A percentile compares a stretch with the other conserved stretches of the same genome.
phyloP scores from a whole-genome alignment of 2,113 vertebrate genomes.

The Colius striatus region DNA sequence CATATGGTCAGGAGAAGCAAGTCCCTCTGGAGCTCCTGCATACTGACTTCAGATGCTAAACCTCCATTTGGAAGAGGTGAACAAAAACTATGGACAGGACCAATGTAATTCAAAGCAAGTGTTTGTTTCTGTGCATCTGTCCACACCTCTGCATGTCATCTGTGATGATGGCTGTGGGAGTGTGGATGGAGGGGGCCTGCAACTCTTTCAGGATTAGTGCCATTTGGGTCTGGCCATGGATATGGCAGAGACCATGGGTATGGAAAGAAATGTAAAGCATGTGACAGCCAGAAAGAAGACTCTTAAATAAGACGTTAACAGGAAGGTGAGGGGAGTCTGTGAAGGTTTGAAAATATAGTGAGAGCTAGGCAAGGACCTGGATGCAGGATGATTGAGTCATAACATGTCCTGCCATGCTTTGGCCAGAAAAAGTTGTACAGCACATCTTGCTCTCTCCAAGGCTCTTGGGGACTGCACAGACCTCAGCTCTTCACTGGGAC shows the following conservation, averaged over 20 bases:
- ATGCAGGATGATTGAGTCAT: background rate
- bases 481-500: background rate
- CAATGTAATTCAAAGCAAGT: background rate
- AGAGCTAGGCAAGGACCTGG: background rate
- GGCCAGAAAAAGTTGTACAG: background rate
- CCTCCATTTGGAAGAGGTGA: background rate
- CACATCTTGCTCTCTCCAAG: background rate
- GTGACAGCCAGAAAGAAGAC: background rate
- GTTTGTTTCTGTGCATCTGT: background rate
- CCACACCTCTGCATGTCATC: background rate
- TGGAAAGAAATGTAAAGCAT: too few relatives aligned
- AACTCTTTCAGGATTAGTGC: too few relatives aligned
- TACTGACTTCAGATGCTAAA: background rate
- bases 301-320: background rate
- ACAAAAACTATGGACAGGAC: background rate
- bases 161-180: fast-evolving
- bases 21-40: background rate
- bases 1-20: background rate
- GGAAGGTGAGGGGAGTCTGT: too few relatives aligned
- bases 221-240: background rate
- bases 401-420: background rate
- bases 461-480: background rate
- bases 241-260: background rate
- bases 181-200: background rate
- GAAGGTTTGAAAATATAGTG: background rate